Percentiles rank a stretch among this genome's conserved stretches.
These are phyloP conservation scores for Pitangus sulphuratus DNA, from an alignment of 2,797 vertebrate genomes.

Conservation along the genomic window DNA sequence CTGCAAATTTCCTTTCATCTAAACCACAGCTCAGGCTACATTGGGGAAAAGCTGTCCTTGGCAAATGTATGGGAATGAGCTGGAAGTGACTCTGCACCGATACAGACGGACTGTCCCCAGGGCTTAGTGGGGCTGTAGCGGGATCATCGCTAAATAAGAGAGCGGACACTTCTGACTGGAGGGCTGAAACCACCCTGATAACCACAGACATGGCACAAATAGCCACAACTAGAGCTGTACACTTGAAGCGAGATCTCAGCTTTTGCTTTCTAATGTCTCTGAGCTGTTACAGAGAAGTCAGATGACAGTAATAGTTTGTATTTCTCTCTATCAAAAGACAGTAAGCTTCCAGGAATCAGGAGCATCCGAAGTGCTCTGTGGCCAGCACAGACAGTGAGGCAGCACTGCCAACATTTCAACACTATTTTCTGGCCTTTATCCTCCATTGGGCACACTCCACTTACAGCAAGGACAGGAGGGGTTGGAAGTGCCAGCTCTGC, in stretches of 20 bases:
- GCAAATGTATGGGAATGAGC: conserved; percentile 1
- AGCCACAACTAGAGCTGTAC: not conserved
- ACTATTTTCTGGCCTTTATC: not conserved
- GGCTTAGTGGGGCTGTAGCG: not conserved
- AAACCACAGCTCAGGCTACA: not conserved
- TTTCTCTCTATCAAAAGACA: not conserved
- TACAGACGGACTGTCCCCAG: not conserved
- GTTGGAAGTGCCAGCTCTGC: not conserved
- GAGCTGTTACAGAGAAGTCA: not conserved
- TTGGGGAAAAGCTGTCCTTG: not conserved
- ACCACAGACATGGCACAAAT: not conserved
- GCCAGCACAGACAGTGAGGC: not conserved
- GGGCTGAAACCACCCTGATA: not conserved
- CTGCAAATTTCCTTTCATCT: not conserved
- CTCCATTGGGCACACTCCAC: not conserved
- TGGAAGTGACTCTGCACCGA: not conserved
- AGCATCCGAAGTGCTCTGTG: not conserved
- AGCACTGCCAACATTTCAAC: not conserved
- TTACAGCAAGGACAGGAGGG: not conserved
- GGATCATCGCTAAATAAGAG: not conserved
- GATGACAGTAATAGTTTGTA: not conserved
- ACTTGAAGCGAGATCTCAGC: not conserved
- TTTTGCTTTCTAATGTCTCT: conserved; percentile 17
- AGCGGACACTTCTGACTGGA: not conserved
- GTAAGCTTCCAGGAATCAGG: not conserved